Base-by-base conservation (phyloP, 2,888 invertebrate genomes). In the Eurytoma adleriae region DNA sequence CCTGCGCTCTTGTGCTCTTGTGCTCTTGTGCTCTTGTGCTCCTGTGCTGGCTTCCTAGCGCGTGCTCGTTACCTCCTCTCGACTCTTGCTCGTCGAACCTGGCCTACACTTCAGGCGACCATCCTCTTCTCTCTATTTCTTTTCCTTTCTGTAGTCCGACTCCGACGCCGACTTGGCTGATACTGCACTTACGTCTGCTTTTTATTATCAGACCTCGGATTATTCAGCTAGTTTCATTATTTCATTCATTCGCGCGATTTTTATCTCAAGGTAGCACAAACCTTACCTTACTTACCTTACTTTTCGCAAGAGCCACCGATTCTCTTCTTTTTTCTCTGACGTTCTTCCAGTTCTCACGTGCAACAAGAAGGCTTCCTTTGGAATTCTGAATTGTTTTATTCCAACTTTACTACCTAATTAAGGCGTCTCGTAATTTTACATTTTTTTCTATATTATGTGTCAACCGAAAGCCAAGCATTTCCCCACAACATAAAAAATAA, bases 1-100 rank as follows among this genome's bases (percentile, higher is more conserved):
- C 54, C 7, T 30, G 54, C 18, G 61, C 61, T 78, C 79, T 72
- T 80, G 80, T 80, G 78, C 10, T 80, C 75, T 79, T 56, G 4
- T 24, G 18, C 54, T 40, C 64, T 2, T 24, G 24, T 24, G n/a
- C n/a, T n/a, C 75, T 79, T 56, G 4, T 24, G 18, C 54, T 40
- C 64, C 0, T 24, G 24, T 24, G 4, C 54, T 40, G 48, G 67
- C 24, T 24, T 24, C 24, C 50, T 18, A 20, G n/a, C n/a, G n/a
- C 50, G 59, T 14, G 59, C 50, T 48, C 48, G 14, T 27, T 10
- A 52, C 52, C 67, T 24, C 24, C n/a, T 18, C 64, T 14, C 64
- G 18, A 24, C 27, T 24, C 24, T 24, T 24, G 24, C 24, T 24
- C 24, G 24, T 1, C 68, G 27, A 68, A 40, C 40, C 40, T 68